These are phyloP conservation scores for Monopis laevigella DNA, from an alignment of 2,888 invertebrate species.

Conservation along the genomic window DNA sequence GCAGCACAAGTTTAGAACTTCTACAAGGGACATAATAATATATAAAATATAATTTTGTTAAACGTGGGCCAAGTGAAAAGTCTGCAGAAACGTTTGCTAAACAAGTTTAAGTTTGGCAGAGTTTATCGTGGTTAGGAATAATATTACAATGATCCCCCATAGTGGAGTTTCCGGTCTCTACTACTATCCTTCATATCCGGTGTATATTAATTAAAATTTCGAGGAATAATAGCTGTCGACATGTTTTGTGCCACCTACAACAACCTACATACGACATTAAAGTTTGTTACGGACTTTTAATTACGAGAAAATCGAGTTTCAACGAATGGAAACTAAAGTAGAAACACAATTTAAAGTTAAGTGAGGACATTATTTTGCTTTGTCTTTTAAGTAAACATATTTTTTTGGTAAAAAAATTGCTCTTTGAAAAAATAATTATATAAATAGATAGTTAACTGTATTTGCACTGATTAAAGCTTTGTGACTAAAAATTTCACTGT, in stretches of 20 bases:
- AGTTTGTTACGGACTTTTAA: constrained; percentile 8
- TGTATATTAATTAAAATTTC: constrained; percentile 10
- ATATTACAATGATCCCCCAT: constrained; percentile 27
- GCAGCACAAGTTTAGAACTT: too few relatives aligned
- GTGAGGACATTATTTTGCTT: too few relatives aligned
- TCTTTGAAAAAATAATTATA: too few relatives aligned
- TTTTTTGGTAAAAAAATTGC: too few relatives aligned
- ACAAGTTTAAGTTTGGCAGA: constrained; percentile 8
- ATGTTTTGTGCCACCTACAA: background rate
- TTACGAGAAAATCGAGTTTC: background rate
- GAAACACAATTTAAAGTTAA: background rate
- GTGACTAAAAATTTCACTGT: too few relatives aligned
- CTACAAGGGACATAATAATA: too few relatives aligned
- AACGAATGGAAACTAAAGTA: background rate
- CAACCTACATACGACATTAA: constrained; percentile 9
- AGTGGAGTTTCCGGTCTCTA: constrained; percentile 6
- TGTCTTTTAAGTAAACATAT: too few relatives aligned
- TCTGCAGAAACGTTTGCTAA: constrained; percentile 2
- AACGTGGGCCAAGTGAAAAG: constrained; percentile 9
- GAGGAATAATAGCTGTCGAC: background rate
- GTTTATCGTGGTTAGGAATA: constrained; percentile 18
- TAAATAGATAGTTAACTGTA: too few relatives aligned
- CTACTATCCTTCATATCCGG: constrained; percentile 9
- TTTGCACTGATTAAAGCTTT: too few relatives aligned
- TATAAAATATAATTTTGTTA: constrained; percentile 6